Percentiles rank a stretch among this genome's conserved stretches.
phyloP scores from a whole-genome alignment of 2,113 vertebrate species.

The Hippocampus abdominalis region DNA sequence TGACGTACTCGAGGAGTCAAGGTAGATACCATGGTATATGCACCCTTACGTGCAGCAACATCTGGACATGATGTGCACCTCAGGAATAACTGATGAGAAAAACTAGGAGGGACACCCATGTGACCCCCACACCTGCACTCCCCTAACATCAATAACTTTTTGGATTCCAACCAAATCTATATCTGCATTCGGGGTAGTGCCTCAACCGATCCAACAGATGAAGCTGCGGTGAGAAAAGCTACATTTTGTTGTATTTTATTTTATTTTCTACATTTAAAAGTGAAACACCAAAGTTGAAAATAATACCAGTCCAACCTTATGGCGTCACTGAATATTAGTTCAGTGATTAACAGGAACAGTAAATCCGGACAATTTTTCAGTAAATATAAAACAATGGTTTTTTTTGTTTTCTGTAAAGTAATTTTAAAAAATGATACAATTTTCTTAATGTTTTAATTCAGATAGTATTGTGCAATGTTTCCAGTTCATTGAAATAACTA shows the following conservation, averaged over 20 bases:
- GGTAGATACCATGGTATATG: constrained; percentile 10
- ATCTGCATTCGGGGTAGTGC: neutral
- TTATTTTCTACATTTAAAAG: neutral
- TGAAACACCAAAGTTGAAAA: neutral
- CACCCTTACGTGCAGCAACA: constrained; percentile 35
- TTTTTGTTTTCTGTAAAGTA: neutral
- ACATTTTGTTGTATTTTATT: neutral
- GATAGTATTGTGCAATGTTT: too few relatives aligned
- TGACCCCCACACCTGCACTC: constrained; percentile 20
- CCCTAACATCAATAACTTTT: constrained; percentile 11
- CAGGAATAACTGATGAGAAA: constrained; percentile 33
- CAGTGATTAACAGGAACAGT: too few relatives aligned
- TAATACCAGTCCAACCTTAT: neutral
- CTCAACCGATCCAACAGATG: neutral
- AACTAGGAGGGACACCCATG: constrained; percentile 23
- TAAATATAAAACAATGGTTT: neutral
- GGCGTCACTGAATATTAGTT: neutral
- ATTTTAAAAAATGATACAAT: neutral
- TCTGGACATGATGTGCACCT: constrained; percentile 44
- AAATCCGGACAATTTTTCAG: too few relatives aligned
- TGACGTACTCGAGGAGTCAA: neutral
- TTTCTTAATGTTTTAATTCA: too few relatives aligned
- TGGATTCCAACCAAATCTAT: neutral
- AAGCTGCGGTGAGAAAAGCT: neutral
- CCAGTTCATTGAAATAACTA: too few relatives aligned